Percentiles rank a stretch among this genome's conserved stretches.
phyloP scores from a whole-genome alignment of 2,888 invertebrate species.

The Lasioglossum zephyrum region DNA sequence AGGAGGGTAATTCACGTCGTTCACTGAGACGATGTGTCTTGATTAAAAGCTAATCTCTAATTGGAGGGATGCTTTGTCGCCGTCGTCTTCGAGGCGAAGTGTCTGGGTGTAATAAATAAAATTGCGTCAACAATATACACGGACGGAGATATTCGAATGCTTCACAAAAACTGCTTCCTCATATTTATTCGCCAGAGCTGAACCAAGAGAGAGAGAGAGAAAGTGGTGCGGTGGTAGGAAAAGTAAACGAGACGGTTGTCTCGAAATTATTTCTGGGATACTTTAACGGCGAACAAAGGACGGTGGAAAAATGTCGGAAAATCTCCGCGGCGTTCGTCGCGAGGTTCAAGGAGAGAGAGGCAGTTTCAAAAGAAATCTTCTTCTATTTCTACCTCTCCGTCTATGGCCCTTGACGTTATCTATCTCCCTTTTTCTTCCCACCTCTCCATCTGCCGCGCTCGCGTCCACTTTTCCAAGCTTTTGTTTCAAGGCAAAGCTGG shows the following conservation, averaged over 20 bases:
- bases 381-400: slow-evolving; percentile 43
- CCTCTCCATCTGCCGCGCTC: slow-evolving; percentile 33
- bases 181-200: not conserved
- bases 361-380: slow-evolving; percentile 48
- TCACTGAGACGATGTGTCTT: slow-evolving; percentile 44
- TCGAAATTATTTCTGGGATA: slow-evolving; percentile 31
- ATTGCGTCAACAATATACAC: not conserved
- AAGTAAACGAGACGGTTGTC: slow-evolving; percentile 21
- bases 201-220: not conserved
- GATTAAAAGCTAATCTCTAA: slow-evolving; percentile 62
- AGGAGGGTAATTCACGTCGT: slow-evolving; percentile 41
- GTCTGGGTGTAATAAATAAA: slow-evolving; percentile 1
- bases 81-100: not conserved
- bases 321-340: slow-evolving; percentile 21
- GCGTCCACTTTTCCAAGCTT: slow-evolving; percentile 45
- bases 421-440: slow-evolving; percentile 48
- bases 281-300: slow-evolving; percentile 35
- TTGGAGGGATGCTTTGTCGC: slow-evolving; percentile 31
- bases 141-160: not conserved
- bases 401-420: slow-evolving; percentile 54
- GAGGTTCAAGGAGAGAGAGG: slow-evolving; percentile 27
- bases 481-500: slow-evolving; percentile 60
- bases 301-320: slow-evolving; percentile 41
- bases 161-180: not conserved
- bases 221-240: not conserved